Base-by-base conservation (phyloP, 1,140 invertebrate species). In the Matsumurasca onukii region DNA sequence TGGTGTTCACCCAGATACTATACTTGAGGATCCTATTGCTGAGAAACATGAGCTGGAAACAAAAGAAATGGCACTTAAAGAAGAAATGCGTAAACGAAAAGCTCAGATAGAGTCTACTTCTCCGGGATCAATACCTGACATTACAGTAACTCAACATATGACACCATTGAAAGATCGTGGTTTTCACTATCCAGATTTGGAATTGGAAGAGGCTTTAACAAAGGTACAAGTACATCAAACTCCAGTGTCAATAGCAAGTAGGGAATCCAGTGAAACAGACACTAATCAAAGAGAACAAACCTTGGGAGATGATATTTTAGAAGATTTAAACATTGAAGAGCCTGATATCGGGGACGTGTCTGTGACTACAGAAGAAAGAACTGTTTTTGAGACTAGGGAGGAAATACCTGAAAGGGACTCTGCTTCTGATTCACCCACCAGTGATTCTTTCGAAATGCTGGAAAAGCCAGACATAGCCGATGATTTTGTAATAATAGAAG, bases 401-500 rank as follows among this genome's bases (percentile, higher is more conserved):
- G 70, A 72, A 1, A 25, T 57, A 77, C 34, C 83, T 75, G 77
- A 87, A 77, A 83, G 86, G 80, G 82, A 87, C 75, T 80, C 76
- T 51, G 9, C 78, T 78, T 69, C 78, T 15, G 89, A 93, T 72
- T 93, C 92, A 0, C 92, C 92, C 0, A 90, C 86, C 39, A 91
- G 91, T 76, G 94, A 95, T 78, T 94, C 93, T 30, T 96, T 95
- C 82, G 93, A 95, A 83, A 85, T 94, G 78, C 81, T 94, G 0
- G 91, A 93, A 72, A 92, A 92, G 74, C 91, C 91, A 0, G 90
- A 91, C 75, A 86, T 92, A 67, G 90, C 91, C 69, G 91, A 94
- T 76, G 91, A 93, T 75, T 94, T 93, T 77, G 89, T 94, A 0
- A 90, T 93, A 0, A 90, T 93, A 68, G 91, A 93, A 80, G 92